A percentile compares a stretch with the other conserved stretches of the same genome.
Evolutionary conservation across 2,113 vertebrate genomes (phyloP).

Genomic region (Salvelinus fontinalis): DNA sequence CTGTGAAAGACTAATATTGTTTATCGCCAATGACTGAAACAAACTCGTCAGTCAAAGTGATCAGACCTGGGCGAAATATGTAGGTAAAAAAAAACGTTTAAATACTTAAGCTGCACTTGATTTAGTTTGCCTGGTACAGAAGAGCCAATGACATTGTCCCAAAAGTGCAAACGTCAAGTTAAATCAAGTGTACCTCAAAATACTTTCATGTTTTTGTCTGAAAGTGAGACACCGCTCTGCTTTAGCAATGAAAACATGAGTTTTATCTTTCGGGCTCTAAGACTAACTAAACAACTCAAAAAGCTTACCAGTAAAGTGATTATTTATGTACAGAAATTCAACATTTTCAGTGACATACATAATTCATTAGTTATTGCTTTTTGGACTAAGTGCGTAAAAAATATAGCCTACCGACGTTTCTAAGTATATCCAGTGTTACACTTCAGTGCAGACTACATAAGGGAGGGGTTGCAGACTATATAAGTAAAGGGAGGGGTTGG

Average conservation of each 20-base stretch:
- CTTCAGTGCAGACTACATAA: neutral
- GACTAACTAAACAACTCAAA: conserved; percentile 32
- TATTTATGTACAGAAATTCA: conserved; percentile 23
- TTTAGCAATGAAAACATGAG: conserved; percentile 2
- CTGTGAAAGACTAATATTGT: neutral
- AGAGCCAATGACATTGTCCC: neutral
- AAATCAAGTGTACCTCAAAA: too few relatives aligned
- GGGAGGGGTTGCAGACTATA: neutral
- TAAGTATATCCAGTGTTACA: neutral
- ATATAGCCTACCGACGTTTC: neutral
- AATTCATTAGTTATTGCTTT: conserved; percentile 9
- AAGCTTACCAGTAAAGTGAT: conserved; percentile 22
- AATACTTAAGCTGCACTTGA: too few relatives aligned
- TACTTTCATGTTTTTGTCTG: neutral
- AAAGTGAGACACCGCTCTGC: neutral
- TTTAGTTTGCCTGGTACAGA: too few relatives aligned
- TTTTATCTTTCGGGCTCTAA: conserved; percentile 15
- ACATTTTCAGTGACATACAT: neutral
- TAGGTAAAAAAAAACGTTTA: neutral
- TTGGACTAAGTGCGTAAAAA: neutral
- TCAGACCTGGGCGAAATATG: neutral
- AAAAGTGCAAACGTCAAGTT: neutral
- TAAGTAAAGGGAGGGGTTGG: neutral
- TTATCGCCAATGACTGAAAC: conserved; percentile 21
- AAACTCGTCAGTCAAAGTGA: conserved; percentile 5